Conservation (phyloP, 2,888 invertebrate genomes). For the Phalangium opilio region DNA sequence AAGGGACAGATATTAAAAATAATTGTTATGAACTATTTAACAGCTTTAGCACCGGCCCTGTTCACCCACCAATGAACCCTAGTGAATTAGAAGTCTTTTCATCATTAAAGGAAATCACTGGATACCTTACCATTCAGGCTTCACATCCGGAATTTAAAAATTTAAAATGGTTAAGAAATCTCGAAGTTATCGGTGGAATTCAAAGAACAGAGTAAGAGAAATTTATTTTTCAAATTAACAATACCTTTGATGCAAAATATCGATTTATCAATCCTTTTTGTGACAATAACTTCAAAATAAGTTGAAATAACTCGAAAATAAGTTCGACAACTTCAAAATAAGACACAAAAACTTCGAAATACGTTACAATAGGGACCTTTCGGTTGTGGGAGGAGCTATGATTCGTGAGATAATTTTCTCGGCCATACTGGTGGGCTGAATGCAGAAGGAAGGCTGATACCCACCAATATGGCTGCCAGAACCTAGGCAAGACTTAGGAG, state of each 20-base stretch:
- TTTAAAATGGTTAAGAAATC: slow-evolving; percentile 74
- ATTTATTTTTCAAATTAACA: neutral
- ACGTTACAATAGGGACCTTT: too few relatives aligned
- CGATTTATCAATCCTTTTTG: too few relatives aligned
- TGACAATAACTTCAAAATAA: slow-evolving; percentile 82
- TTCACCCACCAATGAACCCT: slow-evolving; percentile 67
- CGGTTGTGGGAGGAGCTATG: too few relatives aligned
- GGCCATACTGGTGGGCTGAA: too few relatives aligned
- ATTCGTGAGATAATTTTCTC: too few relatives aligned
- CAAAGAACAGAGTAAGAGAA: slow-evolving; percentile 51
- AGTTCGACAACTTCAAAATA: too few relatives aligned
- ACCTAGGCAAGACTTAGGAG: too few relatives aligned
- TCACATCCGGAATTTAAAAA: slow-evolving; percentile 67
- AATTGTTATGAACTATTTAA: too few relatives aligned
- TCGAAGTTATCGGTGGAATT: slow-evolving; percentile 85
- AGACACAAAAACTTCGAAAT: too few relatives aligned
- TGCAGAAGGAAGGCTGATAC: too few relatives aligned
- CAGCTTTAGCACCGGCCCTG: slow-evolving; percentile 65
- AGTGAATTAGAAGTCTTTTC: slow-evolving; percentile 72
- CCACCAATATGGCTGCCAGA: too few relatives aligned
- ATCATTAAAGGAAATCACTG: slow-evolving; percentile 80
- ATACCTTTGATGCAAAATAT: slow-evolving; percentile 57
- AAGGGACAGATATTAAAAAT: too few relatives aligned
- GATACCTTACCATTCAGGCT: slow-evolving; percentile 78
- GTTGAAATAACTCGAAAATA: slow-evolving; percentile 34